Conservation (phyloP, 2,888 invertebrate genomes). For the Rotaria socialis region DNA sequence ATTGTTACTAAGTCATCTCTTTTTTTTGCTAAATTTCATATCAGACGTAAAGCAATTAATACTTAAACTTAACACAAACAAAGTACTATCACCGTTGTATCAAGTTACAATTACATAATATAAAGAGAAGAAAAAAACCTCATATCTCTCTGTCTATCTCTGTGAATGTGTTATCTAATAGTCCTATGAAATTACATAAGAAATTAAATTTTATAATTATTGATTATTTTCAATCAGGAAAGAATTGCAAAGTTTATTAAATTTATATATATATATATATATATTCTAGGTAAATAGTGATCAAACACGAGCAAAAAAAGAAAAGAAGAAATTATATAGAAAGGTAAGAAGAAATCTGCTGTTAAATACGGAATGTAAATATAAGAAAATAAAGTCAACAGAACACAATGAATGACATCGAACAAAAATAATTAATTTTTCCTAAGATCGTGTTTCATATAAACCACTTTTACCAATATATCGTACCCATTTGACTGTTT, state of each 20-base stretch:
- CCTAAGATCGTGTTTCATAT: slow-evolving; percentile 92
- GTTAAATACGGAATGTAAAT: slow-evolving; percentile 11
- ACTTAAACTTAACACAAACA: no score
- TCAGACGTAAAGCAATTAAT: no score
- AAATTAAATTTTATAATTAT: no score
- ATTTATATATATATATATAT: not conserved
- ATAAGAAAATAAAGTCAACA: not conserved
- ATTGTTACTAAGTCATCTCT: no score
- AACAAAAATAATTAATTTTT: not conserved
- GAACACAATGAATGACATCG: not conserved
- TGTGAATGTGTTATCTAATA: no score
- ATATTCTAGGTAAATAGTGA: slow-evolving; percentile 1
- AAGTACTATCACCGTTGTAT: no score
- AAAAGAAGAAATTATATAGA: not conserved
- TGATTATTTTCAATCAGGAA: no score
- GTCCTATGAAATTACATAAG: no score
- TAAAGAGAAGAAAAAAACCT: no score
- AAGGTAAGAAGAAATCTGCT: not conserved
- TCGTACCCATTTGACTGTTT: slow-evolving; percentile 99
- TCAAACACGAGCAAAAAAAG: not conserved
- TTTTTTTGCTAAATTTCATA: no score
- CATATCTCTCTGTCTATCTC: no score
- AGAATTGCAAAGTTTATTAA: not conserved
- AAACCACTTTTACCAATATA: slow-evolving; percentile 98
- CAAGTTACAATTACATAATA: no score